Percentiles rank a stretch among this genome's conserved stretches.
These are phyloP conservation scores for Callyntrura sp. DNA, from an alignment of 2,888 invertebrate species.

Conservation along the genomic window DNA sequence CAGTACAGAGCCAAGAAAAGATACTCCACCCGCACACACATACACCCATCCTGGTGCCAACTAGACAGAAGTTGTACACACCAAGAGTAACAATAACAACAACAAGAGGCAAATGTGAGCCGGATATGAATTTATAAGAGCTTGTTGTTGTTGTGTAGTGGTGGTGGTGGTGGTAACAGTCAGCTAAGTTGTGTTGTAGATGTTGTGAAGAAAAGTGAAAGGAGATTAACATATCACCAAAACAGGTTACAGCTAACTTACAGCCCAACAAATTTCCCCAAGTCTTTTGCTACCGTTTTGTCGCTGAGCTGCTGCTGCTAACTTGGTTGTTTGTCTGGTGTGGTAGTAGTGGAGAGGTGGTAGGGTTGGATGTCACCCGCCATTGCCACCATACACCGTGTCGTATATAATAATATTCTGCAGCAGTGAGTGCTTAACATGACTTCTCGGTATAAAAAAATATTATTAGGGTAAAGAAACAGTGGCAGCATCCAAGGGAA, in stretches of 20 bases:
- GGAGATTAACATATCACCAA: constrained; percentile 74
- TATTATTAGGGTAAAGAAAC: neutral
- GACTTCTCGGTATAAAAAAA: neutral
- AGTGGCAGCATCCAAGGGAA: neutral
- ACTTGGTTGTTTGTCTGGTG: neutral
- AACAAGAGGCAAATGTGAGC: neutral
- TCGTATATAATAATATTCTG: constrained; percentile 10
- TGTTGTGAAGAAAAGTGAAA: constrained; percentile 36
- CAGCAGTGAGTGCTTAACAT: neutral
- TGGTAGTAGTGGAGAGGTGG: neutral
- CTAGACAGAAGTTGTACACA: neutral
- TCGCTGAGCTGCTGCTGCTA: no score
- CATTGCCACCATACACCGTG: neutral
- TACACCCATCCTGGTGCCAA: neutral
- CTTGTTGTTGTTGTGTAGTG: neutral
- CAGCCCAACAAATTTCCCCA: constrained; percentile 59
- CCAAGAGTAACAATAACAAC: constrained; percentile 7
- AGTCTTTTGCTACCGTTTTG: constrained; percentile 26
- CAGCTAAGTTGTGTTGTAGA: constrained; percentile 3
- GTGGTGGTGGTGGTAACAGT: neutral
- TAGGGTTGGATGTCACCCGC: constrained; percentile 45
- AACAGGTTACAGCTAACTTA: constrained; percentile 62
- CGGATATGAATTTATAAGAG: constrained; percentile 34
- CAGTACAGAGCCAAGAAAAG: neutral
- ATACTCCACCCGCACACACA: no score